These are phyloP conservation scores for Plotosus lineatus DNA, from an alignment of 2,113 vertebrate genomes.

Conservation along the genomic window DNA sequence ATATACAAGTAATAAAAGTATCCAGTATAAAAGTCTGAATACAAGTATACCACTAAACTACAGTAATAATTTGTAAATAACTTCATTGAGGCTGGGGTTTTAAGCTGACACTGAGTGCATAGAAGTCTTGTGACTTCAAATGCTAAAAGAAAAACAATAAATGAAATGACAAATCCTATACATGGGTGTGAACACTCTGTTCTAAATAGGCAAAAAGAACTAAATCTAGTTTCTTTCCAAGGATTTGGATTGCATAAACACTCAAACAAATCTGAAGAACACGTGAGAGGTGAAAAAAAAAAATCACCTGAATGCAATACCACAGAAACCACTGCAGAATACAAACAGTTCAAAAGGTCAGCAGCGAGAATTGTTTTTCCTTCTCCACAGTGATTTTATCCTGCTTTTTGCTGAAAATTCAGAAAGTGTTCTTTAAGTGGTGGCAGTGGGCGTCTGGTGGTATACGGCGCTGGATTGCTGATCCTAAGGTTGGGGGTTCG, in stretches of 20 bases:
- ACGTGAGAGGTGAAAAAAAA: neutral
- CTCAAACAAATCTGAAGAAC: neutral
- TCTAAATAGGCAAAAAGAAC: slow-evolving; percentile 9
- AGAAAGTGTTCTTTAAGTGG: neutral
- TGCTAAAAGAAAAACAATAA: no score
- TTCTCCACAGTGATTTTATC: neutral
- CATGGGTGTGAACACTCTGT: slow-evolving; percentile 26
- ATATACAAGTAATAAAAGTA: no score
- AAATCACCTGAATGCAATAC: neutral
- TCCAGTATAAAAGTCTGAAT: no score
- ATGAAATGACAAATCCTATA: slow-evolving; percentile 46
- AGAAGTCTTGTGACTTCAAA: no score
- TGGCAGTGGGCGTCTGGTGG: neutral
- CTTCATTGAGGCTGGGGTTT: no score
- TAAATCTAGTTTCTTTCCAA: neutral
- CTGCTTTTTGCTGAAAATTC: neutral
- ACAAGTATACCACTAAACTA: no score
- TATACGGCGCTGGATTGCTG: no score
- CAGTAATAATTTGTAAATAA: no score
- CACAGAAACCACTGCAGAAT: neutral
- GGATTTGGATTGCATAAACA: neutral
- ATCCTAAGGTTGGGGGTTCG: no score
- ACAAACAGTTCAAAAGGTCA: neutral
- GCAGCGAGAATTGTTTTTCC: neutral
- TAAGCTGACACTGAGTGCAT: no score